Percentiles rank a stretch among this genome's conserved stretches.
Conservation (phyloP, 2,797 vertebrate species). For the Pangasius larnaudii region DNA sequence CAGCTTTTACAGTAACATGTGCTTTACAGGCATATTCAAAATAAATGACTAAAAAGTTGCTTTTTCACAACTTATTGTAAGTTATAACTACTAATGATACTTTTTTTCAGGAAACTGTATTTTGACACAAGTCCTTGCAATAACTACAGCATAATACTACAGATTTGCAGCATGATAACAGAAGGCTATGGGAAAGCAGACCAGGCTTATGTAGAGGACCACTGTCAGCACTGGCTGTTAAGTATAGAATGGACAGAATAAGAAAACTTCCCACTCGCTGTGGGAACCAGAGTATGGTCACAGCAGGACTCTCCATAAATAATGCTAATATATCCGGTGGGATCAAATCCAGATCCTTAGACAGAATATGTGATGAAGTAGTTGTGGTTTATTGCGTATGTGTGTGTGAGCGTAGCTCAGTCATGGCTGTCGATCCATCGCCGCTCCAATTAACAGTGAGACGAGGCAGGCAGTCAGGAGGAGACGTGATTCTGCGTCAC, state of each 20-base stretch:
- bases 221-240: background rate
- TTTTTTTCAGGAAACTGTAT: background rate
- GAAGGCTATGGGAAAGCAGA: background rate
- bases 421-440: conserved; percentile 30
- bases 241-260: conserved; percentile 14
- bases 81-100: background rate
- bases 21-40: background rate
- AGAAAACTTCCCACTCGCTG: conserved; percentile 4
- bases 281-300: background rate
- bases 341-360: background rate
- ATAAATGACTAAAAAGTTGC: background rate
- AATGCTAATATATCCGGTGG: conserved; percentile 8
- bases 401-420: conserved; percentile 16
- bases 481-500: conserved; percentile 19
- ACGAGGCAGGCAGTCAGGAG: conserved; percentile 5
- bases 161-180: background rate
- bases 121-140: background rate
- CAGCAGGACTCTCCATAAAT: background rate
- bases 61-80: background rate
- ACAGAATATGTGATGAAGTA: conserved; percentile 6
- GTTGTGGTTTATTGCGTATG: background rate
- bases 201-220: background rate
- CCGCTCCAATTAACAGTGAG: conserved; percentile 46
- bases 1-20: background rate
- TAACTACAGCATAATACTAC: background rate